Conservation (phyloP, 2,888 invertebrate species). For the Lasioglossum morio region DNA sequence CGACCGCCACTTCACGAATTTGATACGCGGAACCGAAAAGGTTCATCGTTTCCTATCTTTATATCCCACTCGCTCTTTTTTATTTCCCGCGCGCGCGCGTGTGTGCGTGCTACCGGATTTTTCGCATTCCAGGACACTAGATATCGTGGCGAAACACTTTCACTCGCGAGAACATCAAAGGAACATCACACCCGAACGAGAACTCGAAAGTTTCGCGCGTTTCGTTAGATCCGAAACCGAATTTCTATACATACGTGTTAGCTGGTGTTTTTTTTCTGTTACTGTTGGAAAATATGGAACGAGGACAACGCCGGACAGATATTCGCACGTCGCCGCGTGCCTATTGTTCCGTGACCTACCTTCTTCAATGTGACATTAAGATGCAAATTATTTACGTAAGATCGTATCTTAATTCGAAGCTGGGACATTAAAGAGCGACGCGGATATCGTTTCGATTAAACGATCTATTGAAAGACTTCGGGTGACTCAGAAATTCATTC, state of each 20-base stretch:
- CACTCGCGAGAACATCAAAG: conserved; percentile 6
- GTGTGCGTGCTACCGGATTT: not conserved
- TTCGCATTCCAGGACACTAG: conserved; percentile 24
- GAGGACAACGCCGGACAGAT: not conserved
- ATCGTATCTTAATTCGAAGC: not conserved
- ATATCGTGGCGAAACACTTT: conserved; percentile 24
- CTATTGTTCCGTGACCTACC: conserved; percentile 2
- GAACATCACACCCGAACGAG: not conserved
- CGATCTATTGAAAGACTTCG: not conserved
- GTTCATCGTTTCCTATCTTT: conserved; percentile 1
- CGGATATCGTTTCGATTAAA: not conserved
- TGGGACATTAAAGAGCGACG: not conserved
- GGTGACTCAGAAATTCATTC: not conserved
- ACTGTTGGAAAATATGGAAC: not conserved
- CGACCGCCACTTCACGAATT: conserved; percentile 13
- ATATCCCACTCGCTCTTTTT: not conserved
- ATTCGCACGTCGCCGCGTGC: not conserved
- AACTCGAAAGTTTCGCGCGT: not conserved
- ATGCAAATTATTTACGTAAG: conserved; percentile 13
- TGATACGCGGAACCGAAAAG: not conserved
- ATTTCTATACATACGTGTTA: too few relatives aligned
- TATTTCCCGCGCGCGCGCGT: not conserved
- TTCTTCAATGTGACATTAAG: conserved; percentile 7
- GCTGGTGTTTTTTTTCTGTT: not conserved
- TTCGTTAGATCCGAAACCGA: not conserved